These are phyloP conservation scores for Thermophis baileyi DNA, from an alignment of 2,113 vertebrate genomes.

Conservation along the genomic window DNA sequence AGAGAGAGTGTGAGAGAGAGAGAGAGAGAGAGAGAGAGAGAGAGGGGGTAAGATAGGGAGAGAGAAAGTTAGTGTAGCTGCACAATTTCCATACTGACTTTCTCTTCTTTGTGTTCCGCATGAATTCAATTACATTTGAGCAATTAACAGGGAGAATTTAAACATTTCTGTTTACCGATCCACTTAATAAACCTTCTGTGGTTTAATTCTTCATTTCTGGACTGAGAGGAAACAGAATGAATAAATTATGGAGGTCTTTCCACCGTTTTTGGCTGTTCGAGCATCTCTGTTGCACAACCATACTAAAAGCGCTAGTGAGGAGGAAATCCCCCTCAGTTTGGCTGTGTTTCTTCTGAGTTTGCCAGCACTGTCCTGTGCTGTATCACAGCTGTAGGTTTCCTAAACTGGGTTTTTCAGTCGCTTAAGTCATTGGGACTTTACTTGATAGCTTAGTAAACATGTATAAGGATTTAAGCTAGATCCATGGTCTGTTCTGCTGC, in stretches of 20 bases:
- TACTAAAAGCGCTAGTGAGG: neutral
- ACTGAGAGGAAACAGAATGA: conserved; percentile 19
- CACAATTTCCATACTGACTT: neutral
- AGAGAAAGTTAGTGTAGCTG: neutral
- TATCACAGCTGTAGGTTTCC: neutral
- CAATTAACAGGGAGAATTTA: conserved; percentile 62
- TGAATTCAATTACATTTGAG: conserved; percentile 62
- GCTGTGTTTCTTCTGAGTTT: neutral
- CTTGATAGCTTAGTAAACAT: neutral
- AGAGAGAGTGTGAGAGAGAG: no score
- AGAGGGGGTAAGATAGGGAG: no score
- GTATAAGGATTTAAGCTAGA: neutral
- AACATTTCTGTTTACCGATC: conserved; percentile 66
- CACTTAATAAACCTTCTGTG: conserved; percentile 65
- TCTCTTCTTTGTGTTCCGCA: conserved; percentile 19
- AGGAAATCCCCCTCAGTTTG: neutral
- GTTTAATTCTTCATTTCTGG: conserved; percentile 63
- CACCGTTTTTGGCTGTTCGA: neutral
- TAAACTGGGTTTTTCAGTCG: neutral
- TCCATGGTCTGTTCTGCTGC: neutral
- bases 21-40: no score
- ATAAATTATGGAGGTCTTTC: conserved; percentile 61
- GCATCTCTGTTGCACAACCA: neutral
- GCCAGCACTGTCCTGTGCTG: neutral
- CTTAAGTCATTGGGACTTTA: neutral